phyloP scores from a whole-genome alignment of 2,113 vertebrate genomes.

The Eurypyga helias region DNA sequence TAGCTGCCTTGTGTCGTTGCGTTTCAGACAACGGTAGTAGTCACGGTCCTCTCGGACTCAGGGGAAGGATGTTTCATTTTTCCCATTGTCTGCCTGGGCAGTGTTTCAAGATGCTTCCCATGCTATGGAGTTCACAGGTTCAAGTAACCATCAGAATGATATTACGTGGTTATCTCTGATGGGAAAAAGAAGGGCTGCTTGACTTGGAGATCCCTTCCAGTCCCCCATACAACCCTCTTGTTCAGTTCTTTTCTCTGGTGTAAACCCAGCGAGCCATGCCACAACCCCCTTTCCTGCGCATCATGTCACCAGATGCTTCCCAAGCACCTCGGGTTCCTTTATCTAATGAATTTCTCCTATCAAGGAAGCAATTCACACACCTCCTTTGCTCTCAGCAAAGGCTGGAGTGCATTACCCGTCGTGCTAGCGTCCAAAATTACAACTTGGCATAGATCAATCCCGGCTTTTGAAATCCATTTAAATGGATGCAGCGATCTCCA shows the following conservation, averaged over 20 bases:
- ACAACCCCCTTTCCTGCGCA: not conserved
- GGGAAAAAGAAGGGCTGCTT: not conserved
- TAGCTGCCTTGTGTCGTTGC: not conserved
- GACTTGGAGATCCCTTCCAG: not conserved
- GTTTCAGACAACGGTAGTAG: not conserved
- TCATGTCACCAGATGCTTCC: not conserved
- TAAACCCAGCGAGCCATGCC: not conserved
- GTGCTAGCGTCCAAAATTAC: not conserved
- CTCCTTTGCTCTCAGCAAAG: not conserved
- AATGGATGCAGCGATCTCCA: slow-evolving; percentile 35
- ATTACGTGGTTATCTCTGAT: not conserved
- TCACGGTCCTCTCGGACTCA: accelerated
- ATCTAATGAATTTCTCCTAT: slow-evolving; percentile 21
- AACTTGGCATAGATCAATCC: slow-evolving; percentile 23
- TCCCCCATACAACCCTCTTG: not conserved
- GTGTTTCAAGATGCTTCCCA: not conserved
- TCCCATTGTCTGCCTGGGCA: accelerated
- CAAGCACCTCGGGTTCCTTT: not conserved
- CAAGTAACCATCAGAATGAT: not conserved
- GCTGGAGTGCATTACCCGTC: slow-evolving; percentile 16
- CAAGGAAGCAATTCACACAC: slow-evolving; percentile 18
- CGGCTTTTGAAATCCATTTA: slow-evolving; percentile 44
- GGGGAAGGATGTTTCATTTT: not conserved
- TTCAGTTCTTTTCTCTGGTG: not conserved
- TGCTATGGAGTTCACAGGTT: not conserved